Evolutionary conservation across 2,888 invertebrate species (phyloP).

Genomic region (Uropetala carovei): DNA sequence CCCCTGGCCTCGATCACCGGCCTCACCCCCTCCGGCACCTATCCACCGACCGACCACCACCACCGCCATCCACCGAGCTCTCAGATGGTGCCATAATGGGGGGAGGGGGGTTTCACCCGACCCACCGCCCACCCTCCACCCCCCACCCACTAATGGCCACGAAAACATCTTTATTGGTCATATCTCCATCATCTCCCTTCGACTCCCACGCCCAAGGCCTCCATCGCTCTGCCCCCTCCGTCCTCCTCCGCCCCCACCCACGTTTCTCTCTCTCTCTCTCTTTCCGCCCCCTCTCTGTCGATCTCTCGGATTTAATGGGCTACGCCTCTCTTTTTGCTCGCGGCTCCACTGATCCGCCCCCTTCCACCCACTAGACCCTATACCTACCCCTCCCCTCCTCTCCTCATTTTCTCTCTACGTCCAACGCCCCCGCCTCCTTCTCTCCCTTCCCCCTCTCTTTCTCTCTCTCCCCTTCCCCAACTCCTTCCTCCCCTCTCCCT

Average conservation of each 20-base stretch:
- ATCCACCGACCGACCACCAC: neutral
- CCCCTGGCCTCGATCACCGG: neutral
- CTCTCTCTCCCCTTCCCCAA: neutral
- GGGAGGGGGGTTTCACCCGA: constrained; percentile 25
- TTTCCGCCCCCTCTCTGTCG: neutral
- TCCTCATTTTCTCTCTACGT: neutral
- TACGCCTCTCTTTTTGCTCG: too few relatives aligned
- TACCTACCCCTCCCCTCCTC: too few relatives aligned
- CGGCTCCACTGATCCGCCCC: too few relatives aligned
- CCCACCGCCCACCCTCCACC: neutral
- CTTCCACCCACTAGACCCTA: too few relatives aligned
- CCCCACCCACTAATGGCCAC: constrained; percentile 54
- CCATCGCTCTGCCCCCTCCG: neutral
- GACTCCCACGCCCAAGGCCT: neutral
- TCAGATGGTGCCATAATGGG: constrained; percentile 38
- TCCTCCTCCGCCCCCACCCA: neutral
- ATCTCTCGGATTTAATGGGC: neutral
- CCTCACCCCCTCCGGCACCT: neutral
- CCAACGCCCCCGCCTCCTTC: too few relatives aligned
- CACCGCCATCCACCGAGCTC: constrained; percentile 16
- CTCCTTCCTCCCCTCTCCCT: neutral
- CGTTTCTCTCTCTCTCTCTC: too few relatives aligned
- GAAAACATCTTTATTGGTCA: constrained; percentile 62
- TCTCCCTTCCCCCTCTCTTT: too few relatives aligned
- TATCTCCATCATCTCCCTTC: constrained; percentile 39